A percentile compares a stretch with the other conserved stretches of the same genome.
phyloP scores from a whole-genome alignment of 2,888 invertebrate genomes.

The Drosophila anceps region DNA sequence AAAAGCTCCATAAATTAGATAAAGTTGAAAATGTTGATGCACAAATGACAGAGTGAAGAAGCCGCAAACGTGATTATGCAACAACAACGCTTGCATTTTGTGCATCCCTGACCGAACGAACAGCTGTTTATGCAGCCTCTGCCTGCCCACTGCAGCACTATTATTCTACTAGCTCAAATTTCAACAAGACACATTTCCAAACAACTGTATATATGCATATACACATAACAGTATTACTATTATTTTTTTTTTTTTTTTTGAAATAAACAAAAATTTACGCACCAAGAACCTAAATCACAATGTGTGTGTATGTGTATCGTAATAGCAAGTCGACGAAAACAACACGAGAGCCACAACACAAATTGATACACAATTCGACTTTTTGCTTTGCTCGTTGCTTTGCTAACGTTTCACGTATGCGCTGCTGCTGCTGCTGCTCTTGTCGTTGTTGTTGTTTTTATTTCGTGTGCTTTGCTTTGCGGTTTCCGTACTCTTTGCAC shows the following conservation, averaged over 20 bases:
- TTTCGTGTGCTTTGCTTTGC: slow-evolving; percentile 69
- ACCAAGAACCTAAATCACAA: slow-evolving; percentile 59
- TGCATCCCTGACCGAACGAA: slow-evolving; percentile 55
- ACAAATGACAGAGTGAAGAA: not conserved
- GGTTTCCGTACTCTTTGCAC: slow-evolving; percentile 64
- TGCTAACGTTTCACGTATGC: slow-evolving; percentile 60
- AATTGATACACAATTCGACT: slow-evolving; percentile 63
- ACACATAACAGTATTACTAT: not conserved
- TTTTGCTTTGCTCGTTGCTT: slow-evolving; percentile 51
- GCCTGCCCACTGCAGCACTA: slow-evolving; percentile 29
- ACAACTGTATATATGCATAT: not conserved
- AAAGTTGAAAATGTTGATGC: not conserved
- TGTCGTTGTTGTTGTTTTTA: slow-evolving; percentile 66
- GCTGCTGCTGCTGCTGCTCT: slow-evolving; percentile 23
- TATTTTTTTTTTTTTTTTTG: slow-evolving; percentile 2
- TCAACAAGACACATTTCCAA: slow-evolving; percentile 33
- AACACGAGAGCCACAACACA: slow-evolving; percentile 50
- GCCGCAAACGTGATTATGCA: slow-evolving; percentile 50
- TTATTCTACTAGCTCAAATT: slow-evolving; percentile 48
- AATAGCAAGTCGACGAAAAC: slow-evolving; percentile 47
- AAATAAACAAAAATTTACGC: slow-evolving; percentile 46
- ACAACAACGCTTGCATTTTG: slow-evolving; percentile 44
- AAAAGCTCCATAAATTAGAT: not conserved
- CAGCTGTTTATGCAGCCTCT: slow-evolving; percentile 59
- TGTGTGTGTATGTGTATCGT: slow-evolving; percentile 30